Evolutionary conservation across 2,888 invertebrate genomes (phyloP).

Genomic region (Erebia epiphron): DNA sequence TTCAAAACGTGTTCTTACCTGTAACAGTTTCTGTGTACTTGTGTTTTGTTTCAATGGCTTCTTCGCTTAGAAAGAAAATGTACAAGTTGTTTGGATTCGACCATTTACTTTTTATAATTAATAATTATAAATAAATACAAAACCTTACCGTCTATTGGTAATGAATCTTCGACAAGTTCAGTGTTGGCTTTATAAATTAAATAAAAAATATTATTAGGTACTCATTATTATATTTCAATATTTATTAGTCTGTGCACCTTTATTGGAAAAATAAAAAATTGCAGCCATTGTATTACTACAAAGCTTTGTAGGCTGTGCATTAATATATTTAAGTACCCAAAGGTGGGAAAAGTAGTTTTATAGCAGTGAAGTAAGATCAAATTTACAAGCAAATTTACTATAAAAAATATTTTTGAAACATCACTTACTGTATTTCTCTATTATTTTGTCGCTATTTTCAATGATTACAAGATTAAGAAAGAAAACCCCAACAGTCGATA

Average conservation of each 20-base stretch:
- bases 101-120: not conserved
- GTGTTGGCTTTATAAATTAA: not conserved
- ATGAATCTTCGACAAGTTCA: not conserved
- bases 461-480: not conserved
- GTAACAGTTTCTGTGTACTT: not conserved
- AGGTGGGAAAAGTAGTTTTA: no score
- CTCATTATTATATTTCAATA: no score
- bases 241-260: no score
- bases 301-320: no score
- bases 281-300: no score
- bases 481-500: not conserved
- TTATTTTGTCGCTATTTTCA: slow-evolving; percentile 5
- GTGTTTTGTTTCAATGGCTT: not conserved
- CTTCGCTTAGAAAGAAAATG: not conserved
- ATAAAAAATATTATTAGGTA: no score
- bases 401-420: no score
- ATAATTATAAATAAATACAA: not conserved
- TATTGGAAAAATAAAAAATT: no score
- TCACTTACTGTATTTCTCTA: not conserved
- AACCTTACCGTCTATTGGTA: not conserved
- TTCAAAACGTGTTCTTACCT: not conserved
- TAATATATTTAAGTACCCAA: no score
- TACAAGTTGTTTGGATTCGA: not conserved
- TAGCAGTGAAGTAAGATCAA: no score
- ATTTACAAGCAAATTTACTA: no score